A percentile compares a stretch with the other conserved stretches of the same genome.
Conservation (phyloP, 2,888 invertebrate genomes). For the Diplazon laetatorius region DNA sequence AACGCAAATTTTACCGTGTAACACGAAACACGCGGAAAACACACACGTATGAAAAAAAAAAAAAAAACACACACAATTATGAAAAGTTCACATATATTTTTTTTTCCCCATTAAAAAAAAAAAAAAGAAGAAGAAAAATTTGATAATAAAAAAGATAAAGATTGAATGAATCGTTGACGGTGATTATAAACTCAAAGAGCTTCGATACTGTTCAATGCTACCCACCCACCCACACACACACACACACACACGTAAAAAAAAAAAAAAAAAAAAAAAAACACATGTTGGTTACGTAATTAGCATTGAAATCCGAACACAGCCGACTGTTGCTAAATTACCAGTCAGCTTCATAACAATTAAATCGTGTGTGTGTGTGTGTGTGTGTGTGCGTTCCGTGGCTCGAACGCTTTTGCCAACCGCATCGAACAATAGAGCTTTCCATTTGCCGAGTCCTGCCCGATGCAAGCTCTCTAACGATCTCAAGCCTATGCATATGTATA, state of each 20-base stretch:
- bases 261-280: too few species aligned
- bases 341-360: slow-evolving; percentile 16
- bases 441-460: background rate
- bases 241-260: background rate
- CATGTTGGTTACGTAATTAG: background rate
- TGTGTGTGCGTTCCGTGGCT: background rate
- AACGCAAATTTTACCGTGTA: too few species aligned
- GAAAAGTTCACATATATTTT: too few species aligned
- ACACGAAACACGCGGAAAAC: too few species aligned
- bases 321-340: background rate
- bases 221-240: background rate
- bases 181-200: too few species aligned
- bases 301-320: slow-evolving; percentile 4
- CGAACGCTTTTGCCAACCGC: slow-evolving; percentile 5
- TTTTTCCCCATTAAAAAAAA: too few species aligned
- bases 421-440: background rate
- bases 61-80: too few species aligned
- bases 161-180: too few species aligned
- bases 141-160: too few species aligned
- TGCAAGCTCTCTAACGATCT: slow-evolving; percentile 22
- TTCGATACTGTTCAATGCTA: too few species aligned
- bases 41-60: too few species aligned
- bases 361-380: slow-evolving; percentile 4
- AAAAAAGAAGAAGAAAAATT: too few species aligned
- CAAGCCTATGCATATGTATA: background rate